These are phyloP conservation scores for Sinohyriopsis cumingii DNA, from an alignment of 2,888 invertebrate species.

Conservation along the genomic window DNA sequence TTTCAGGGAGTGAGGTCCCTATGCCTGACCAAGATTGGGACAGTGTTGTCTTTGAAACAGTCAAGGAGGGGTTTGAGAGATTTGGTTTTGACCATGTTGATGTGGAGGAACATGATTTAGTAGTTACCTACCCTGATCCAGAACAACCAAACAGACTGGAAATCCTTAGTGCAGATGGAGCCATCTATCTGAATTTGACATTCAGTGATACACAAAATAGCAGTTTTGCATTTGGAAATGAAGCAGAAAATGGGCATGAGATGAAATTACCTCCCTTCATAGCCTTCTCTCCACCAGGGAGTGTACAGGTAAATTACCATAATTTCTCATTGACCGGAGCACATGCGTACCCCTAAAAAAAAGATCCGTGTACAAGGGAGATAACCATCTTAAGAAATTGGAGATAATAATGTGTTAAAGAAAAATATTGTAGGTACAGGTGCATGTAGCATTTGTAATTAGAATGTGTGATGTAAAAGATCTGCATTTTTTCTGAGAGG, in stretches of 20 bases:
- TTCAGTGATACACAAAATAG: constrained; percentile 10
- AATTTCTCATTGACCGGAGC: too few species aligned
- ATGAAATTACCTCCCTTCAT: background rate
- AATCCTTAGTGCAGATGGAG: constrained; percentile 32
- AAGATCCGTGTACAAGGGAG: too few species aligned
- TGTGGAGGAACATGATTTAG: constrained; percentile 43
- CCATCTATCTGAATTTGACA: constrained; percentile 9
- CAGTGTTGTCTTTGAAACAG: constrained; percentile 4
- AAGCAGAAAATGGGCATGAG: constrained; percentile 2
- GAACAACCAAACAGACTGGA: constrained; percentile 45
- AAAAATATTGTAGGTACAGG: too few species aligned
- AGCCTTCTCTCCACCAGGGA: constrained; percentile 50
- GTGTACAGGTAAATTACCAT: constrained; percentile 47
- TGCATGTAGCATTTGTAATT: too few species aligned
- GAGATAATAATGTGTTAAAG: too few species aligned
- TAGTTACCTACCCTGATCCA: constrained; percentile 48
- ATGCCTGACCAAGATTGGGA: too few species aligned
- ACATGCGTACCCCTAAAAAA: too few species aligned
- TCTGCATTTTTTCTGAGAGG: too few species aligned
- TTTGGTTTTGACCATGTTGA: constrained; percentile 45
- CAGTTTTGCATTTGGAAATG: constrained; percentile 7
- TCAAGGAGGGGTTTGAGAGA: constrained; percentile 32
- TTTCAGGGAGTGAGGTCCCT: too few species aligned
- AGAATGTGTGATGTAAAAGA: too few species aligned
- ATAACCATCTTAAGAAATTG: too few species aligned